Conservation (phyloP, 2,797 vertebrate species). For the Peromyscus eremicus region DNA sequence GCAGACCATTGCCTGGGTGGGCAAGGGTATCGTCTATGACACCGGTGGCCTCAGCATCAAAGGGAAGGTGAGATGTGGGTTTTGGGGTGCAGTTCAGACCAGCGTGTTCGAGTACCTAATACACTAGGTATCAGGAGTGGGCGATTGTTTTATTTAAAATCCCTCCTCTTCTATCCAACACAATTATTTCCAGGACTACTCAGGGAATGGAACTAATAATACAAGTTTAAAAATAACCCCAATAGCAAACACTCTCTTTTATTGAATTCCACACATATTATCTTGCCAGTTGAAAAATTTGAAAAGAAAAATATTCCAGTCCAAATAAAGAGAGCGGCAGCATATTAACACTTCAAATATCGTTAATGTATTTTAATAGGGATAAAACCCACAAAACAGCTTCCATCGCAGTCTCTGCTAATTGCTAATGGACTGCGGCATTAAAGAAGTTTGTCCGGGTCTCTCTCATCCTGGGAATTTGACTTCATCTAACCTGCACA, state of each 20-base stretch:
- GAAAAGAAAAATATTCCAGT: slow-evolving; percentile 19
- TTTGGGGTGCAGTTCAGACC: accelerated
- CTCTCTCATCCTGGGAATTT: not conserved
- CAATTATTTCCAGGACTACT: slow-evolving; percentile 51
- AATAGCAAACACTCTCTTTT: slow-evolving; percentile 37
- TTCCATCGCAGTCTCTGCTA: not conserved
- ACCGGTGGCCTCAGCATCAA: slow-evolving; percentile 99
- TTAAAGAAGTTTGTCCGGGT: not conserved
- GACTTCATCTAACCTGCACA: not conserved
- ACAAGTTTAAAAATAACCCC: slow-evolving; percentile 55
- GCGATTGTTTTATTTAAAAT: not conserved
- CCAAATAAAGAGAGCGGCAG: not conserved
- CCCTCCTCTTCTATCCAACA: not conserved
- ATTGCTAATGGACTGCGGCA: accelerated
- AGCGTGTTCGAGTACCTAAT: not conserved
- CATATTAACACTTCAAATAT: not conserved
- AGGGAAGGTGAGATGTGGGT: slow-evolving; percentile 92
- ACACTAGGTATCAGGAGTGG: not conserved
- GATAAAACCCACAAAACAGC: not conserved
- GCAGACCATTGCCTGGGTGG: slow-evolving; percentile 99
- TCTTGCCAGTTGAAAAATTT: slow-evolving; percentile 15
- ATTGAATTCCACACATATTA: slow-evolving; percentile 38
- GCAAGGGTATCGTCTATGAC: slow-evolving; percentile 99
- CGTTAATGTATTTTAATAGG: not conserved
- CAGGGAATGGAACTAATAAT: slow-evolving; percentile 61